These are phyloP conservation scores for Acanthopleura granulata DNA, from an alignment of 2,888 invertebrate genomes.

Conservation along the genomic window DNA sequence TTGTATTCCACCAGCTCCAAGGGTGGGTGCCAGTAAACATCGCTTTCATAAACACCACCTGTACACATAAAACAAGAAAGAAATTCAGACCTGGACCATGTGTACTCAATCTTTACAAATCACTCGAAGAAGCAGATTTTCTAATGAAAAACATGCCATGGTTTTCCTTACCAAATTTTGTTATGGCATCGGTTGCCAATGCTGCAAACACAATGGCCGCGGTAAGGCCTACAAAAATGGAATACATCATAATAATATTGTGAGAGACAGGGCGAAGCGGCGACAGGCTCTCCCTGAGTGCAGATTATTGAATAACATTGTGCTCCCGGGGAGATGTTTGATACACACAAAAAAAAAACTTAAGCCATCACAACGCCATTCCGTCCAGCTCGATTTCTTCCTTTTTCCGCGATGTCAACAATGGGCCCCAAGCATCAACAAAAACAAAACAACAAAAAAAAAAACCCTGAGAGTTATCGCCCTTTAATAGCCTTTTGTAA, in stretches of 20 bases:
- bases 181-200: neutral
- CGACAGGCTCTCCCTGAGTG: neutral
- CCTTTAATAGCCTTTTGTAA: neutral
- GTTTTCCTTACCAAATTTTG: neutral
- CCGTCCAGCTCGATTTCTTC: neutral
- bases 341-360: neutral
- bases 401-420: conserved; percentile 3
- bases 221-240: neutral
- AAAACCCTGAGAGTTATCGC: conserved; percentile 2
- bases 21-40: conserved; percentile 45
- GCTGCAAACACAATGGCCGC: neutral
- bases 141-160: neutral
- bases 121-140: neutral
- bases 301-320: neutral
- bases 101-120: neutral
- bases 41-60: conserved; percentile 20
- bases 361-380: neutral
- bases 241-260: neutral
- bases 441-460: neutral
- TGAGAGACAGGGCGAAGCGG: neutral
- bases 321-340: neutral
- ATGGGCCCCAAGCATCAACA: neutral
- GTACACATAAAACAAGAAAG: neutral
- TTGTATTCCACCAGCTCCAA: conserved; percentile 43
- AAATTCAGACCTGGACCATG: neutral